A percentile compares a stretch with the other conserved stretches of the same genome.
Conservation (phyloP, 2,797 vertebrate genomes). For the Dryobates pubescens region DNA sequence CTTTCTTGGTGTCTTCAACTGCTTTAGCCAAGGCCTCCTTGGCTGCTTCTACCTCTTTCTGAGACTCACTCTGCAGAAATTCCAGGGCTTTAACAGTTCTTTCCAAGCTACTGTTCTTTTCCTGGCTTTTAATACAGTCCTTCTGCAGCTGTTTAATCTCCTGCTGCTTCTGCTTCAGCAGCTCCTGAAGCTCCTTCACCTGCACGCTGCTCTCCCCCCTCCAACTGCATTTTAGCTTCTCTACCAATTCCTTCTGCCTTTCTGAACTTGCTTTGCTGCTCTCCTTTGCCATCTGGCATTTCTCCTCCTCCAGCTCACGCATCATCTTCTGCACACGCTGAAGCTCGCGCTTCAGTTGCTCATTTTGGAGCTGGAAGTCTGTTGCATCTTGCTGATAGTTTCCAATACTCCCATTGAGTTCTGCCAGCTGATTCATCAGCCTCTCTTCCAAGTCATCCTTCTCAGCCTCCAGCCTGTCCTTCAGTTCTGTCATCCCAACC, state of each 20-base stretch:
- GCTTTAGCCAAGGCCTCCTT: conserved; percentile 76
- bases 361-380: conserved; percentile 81
- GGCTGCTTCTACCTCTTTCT: conserved; percentile 79
- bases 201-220: conserved; percentile 84
- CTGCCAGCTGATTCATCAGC: conserved; percentile 97
- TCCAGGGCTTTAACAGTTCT: conserved; percentile 87
- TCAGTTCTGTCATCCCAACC: conserved; percentile 77
- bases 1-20: conserved; percentile 76
- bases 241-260: conserved; percentile 86
- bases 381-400: conserved; percentile 93
- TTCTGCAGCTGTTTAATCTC: conserved; percentile 94
- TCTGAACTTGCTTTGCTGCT: conserved; percentile 83
- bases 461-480: conserved; percentile 82
- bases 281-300: conserved; percentile 86
- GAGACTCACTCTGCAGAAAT: conserved; percentile 82
- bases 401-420: conserved; percentile 97
- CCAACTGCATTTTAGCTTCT: conserved; percentile 87
- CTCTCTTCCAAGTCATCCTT: conserved; percentile 97
- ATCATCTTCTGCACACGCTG: conserved; percentile 77
- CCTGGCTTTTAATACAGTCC: conserved; percentile 92
- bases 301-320: conserved; percentile 89
- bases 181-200: conserved; percentile 91
- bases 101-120: conserved; percentile 89
- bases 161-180: conserved; percentile 94
- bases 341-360: conserved; percentile 79